Percentiles rank a stretch among this genome's conserved stretches.
Conservation (phyloP, 2,113 vertebrate species). For the Chaetodon auriga region DNA sequence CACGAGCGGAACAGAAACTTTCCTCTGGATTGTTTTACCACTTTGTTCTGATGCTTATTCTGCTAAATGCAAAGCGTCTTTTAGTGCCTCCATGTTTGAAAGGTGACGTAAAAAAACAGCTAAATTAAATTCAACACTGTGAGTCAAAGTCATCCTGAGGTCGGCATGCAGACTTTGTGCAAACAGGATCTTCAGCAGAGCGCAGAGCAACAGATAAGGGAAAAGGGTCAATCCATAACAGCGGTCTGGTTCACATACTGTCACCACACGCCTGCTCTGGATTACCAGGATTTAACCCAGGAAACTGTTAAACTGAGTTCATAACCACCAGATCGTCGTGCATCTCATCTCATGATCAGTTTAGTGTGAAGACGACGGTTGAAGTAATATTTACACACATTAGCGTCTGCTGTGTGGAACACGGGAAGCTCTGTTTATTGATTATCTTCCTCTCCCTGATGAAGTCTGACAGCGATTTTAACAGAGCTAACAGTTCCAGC, state of each 20-base stretch:
- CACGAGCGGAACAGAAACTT: not conserved
- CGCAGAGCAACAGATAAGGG: not conserved
- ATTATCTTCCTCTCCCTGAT: not conserved
- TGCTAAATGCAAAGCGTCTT: not conserved
- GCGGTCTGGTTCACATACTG: not conserved
- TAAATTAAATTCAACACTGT: not conserved
- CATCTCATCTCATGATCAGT: not conserved
- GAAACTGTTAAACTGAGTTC: not conserved
- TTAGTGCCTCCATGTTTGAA: not conserved
- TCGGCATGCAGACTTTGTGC: not conserved
- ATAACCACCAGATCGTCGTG: not conserved
- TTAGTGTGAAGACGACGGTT: not conserved
- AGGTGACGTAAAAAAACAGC: not conserved
- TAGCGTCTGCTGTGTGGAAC: not conserved
- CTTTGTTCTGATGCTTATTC: not conserved
- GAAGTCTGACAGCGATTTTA: not conserved
- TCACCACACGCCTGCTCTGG: too few relatives aligned
- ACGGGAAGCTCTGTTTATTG: not conserved
- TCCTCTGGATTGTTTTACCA: not conserved
- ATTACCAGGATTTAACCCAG: not conserved
- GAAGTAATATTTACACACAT: not conserved
- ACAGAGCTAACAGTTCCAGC: not conserved
- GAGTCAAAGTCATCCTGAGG: not conserved
- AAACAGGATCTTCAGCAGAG: constrained; percentile 26
- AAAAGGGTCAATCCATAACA: not conserved